Conservation (phyloP, 2,113 vertebrate genomes). For the Oreotrochilus melanogaster region DNA sequence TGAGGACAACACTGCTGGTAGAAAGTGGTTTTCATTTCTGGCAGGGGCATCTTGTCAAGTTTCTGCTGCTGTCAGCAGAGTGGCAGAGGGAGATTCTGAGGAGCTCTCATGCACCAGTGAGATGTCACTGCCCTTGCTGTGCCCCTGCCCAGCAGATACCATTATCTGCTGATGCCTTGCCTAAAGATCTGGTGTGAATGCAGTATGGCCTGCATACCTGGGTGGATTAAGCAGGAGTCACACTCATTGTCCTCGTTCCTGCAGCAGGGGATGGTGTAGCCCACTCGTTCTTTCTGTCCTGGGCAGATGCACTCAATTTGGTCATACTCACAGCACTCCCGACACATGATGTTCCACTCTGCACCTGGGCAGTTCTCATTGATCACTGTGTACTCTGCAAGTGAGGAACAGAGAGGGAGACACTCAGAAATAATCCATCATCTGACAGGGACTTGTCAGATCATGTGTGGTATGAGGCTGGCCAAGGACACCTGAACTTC, state of each 20-base stretch:
- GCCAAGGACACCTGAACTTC: background rate
- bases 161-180: background rate
- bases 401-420: background rate
- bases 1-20: background rate
- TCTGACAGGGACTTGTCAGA: background rate
- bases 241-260: constrained; percentile 93
- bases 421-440: rapidly evolving
- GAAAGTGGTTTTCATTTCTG: background rate
- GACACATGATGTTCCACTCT: constrained; percentile 97
- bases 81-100: background rate
- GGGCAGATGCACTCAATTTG: constrained; percentile 94
- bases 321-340: constrained; percentile 94
- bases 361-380: constrained; percentile 92
- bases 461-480: background rate
- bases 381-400: constrained; percentile 91
- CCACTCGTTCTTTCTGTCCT: constrained; percentile 87
- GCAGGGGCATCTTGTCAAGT: background rate
- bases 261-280: constrained; percentile 97
- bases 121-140: background rate
- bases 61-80: background rate
- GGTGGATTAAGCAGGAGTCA: constrained; percentile 96
- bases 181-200: background rate
- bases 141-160: background rate
- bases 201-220: constrained; percentile 77
- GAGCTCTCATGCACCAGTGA: background rate